These are phyloP conservation scores for Ormyrus nitidulus DNA, from an alignment of 2,888 invertebrate genomes.

Conservation along the genomic window DNA sequence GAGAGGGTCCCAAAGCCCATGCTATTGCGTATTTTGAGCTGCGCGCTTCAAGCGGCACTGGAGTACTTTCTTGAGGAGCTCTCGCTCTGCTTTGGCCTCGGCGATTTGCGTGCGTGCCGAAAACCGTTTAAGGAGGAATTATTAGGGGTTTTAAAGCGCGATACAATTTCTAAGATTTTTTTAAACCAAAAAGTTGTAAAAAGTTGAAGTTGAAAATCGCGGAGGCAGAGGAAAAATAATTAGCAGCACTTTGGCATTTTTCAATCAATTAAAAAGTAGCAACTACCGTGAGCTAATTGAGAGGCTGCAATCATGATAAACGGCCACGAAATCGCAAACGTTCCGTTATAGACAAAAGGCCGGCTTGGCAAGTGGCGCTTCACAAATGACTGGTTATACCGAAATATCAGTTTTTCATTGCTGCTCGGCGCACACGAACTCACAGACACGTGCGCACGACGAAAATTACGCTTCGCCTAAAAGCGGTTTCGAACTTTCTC, in stretches of 20 bases:
- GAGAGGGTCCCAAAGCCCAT: constrained; percentile 55
- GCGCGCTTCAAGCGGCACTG: constrained; percentile 55
- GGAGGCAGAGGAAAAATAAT: neutral
- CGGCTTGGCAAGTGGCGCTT: neutral
- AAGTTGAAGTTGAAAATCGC: neutral
- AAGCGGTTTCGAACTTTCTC: constrained; percentile 45
- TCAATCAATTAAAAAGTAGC: constrained; percentile 30
- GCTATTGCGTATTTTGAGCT: constrained; percentile 60
- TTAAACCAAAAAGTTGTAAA: no score
- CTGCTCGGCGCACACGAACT: no score
- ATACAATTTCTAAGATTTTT: no score
- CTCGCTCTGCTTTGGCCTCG: neutral
- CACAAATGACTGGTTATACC: no score
- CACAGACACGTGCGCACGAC: neutral
- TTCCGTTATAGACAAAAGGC: neutral
- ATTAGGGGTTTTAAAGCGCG: constrained; percentile 1
- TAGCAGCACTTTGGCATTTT: constrained; percentile 5
- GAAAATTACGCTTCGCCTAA: constrained; percentile 29
- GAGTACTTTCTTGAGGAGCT: constrained; percentile 49
- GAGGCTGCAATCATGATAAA: constrained; percentile 15
- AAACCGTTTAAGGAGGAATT: constrained; percentile 42
- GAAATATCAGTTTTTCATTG: no score
- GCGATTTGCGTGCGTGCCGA: constrained; percentile 27
- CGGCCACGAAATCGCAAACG: constrained; percentile 10
- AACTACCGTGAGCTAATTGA: constrained; percentile 7